These are phyloP conservation scores for Tetheella fluctuosa DNA, from an alignment of 2,888 invertebrate species.

Conservation along the genomic window DNA sequence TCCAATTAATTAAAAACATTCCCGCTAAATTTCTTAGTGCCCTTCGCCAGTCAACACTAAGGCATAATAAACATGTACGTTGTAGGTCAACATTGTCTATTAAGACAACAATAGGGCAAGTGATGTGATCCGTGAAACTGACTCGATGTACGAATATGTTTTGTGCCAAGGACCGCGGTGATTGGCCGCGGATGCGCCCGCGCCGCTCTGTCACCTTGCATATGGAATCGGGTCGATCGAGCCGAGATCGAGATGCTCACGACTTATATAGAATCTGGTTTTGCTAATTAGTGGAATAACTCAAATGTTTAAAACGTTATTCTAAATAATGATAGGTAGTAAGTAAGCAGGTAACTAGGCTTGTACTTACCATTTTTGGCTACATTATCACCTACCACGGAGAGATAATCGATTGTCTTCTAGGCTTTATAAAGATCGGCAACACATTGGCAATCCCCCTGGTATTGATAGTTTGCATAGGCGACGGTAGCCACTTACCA, in stretches of 20 bases:
- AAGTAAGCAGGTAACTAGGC: no score
- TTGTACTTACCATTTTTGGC: not conserved
- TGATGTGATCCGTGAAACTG: conserved; percentile 69
- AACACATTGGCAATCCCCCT: no score
- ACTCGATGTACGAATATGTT: conserved; percentile 48
- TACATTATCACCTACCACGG: not conserved
- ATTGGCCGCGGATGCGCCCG: conserved; percentile 56
- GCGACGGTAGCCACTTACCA: no score
- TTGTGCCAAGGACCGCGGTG: conserved; percentile 74
- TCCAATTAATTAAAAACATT: not conserved
- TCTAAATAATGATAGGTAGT: not conserved
- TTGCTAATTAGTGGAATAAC: not conserved
- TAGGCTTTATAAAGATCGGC: no score
- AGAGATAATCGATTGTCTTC: no score
- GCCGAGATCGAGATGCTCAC: conserved; percentile 25
- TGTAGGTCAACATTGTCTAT: conserved; percentile 64
- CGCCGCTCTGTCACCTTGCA: conserved; percentile 67
- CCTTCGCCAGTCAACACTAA: conserved; percentile 7
- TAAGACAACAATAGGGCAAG: conserved; percentile 67
- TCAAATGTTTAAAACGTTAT: not conserved
- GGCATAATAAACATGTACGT: conserved; percentile 55
- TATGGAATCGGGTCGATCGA: conserved; percentile 59
- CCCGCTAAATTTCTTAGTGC: not conserved
- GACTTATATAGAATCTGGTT: not conserved
- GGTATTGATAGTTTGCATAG: no score